Conservation (phyloP, 2,797 vertebrate genomes). For the Lemur catta region DNA sequence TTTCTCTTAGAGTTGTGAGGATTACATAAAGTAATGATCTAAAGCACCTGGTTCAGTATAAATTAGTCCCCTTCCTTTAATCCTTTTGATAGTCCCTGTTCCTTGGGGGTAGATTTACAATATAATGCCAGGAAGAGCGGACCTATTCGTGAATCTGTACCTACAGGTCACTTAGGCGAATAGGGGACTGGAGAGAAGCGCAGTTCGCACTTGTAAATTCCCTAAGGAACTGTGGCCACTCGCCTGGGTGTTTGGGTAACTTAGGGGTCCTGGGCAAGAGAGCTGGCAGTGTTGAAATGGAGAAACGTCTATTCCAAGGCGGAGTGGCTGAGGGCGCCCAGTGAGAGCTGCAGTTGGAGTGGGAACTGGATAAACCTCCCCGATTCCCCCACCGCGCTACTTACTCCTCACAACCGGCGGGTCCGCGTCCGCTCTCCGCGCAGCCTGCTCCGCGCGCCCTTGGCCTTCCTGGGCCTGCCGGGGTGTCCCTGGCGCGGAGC, state of each 20-base stretch:
- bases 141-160: not conserved
- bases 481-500: not conserved
- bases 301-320: not conserved
- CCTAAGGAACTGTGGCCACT: not conserved
- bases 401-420: too few relatives aligned
- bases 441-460: not conserved
- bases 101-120: too few relatives aligned
- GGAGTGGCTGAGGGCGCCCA: not conserved
- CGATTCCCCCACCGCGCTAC: not conserved
- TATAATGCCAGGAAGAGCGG: not conserved
- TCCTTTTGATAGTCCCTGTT: not conserved
- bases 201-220: not conserved
- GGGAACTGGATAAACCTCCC: not conserved
- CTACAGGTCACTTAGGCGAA: not conserved
- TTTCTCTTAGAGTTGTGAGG: not conserved
- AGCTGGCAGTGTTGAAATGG: not conserved
- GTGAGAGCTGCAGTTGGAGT: not conserved
- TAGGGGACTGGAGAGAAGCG: not conserved
- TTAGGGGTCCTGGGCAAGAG: not conserved
- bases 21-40: not conserved
- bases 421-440: not conserved
- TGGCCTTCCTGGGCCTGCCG: not conserved
- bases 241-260: not conserved
- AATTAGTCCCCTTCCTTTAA: not conserved
- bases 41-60: not conserved